phyloP scores from a whole-genome alignment of 1,140 invertebrate species.

The Venturia canescens region DNA sequence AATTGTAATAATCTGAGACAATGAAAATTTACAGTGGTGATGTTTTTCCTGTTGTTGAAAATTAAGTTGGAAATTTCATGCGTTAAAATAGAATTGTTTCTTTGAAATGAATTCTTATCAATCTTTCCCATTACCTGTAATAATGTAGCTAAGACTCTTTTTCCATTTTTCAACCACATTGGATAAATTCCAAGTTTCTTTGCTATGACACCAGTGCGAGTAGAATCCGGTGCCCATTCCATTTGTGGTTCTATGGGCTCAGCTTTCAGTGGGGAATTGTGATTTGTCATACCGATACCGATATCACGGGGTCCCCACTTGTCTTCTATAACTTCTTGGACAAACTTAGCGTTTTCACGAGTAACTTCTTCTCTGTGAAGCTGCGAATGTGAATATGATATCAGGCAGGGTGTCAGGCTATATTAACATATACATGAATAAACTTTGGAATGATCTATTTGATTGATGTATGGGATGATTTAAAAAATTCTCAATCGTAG shows the following conservation, averaged over 20 bases:
- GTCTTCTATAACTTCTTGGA: constrained; percentile 87
- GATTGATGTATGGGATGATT: no score
- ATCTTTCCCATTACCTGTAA: constrained; percentile 83
- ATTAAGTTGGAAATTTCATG: no score
- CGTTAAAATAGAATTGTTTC: no score
- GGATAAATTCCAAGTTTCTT: constrained; percentile 96
- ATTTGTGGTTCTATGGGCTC: constrained; percentile 77
- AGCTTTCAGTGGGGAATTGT: constrained; percentile 76
- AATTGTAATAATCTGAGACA: no score
- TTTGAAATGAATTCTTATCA: no score
- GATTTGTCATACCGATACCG: constrained; percentile 68
- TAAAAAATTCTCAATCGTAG: no score
- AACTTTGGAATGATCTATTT: no score
- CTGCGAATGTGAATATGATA: constrained; percentile 75
- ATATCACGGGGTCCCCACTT: constrained; percentile 77
- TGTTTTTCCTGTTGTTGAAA: no score
- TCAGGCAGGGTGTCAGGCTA: no score
- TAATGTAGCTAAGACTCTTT: constrained; percentile 86
- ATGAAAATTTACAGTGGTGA: no score
- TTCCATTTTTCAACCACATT: constrained; percentile 93
- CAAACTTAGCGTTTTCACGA: constrained; percentile 87
- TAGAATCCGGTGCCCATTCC: constrained; percentile 81
- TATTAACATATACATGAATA: no score
- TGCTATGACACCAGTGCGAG: constrained; percentile 91
- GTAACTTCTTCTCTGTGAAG: constrained; percentile 84